Evolutionary conservation across 2,797 vertebrate genomes (phyloP).

Genomic region (Smutsia temminckii): DNA sequence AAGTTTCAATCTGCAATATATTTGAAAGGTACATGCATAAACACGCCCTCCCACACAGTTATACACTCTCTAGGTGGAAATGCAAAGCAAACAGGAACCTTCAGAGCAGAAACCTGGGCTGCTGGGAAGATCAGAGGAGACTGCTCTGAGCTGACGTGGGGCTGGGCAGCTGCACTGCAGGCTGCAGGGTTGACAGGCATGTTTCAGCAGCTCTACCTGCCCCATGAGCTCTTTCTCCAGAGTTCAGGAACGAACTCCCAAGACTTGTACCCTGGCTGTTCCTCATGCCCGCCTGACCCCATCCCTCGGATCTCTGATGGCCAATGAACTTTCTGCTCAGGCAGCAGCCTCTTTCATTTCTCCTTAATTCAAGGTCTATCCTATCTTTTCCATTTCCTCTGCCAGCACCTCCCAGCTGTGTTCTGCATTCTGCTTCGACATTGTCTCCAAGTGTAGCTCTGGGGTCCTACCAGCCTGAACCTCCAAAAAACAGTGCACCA

Average conservation of each 20-base stretch:
- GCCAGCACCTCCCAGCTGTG: not conserved
- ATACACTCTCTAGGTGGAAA: not conserved
- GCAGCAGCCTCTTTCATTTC: not conserved
- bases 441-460: not conserved
- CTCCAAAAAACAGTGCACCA: too few species aligned
- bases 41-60: not conserved
- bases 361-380: not conserved
- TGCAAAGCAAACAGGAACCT: not conserved
- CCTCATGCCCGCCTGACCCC: not conserved
- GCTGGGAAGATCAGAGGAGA: not conserved
- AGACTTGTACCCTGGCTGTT: not conserved
- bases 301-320: fast-evolving
- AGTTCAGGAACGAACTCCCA: not conserved
- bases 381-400: not conserved
- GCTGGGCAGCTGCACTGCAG: fast-evolving
- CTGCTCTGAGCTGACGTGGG: not conserved
- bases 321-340: not conserved
- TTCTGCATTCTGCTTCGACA: not conserved
- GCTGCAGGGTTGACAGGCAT: not conserved
- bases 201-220: not conserved
- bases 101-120: not conserved
- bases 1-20: not conserved
- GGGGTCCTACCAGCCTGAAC: not conserved
- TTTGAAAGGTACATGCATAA: not conserved
- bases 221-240: not conserved